Percentiles rank a stretch among this genome's conserved stretches.
phyloP scores from a whole-genome alignment of 2,888 invertebrate genomes.

The Trichopria drosophilae region DNA sequence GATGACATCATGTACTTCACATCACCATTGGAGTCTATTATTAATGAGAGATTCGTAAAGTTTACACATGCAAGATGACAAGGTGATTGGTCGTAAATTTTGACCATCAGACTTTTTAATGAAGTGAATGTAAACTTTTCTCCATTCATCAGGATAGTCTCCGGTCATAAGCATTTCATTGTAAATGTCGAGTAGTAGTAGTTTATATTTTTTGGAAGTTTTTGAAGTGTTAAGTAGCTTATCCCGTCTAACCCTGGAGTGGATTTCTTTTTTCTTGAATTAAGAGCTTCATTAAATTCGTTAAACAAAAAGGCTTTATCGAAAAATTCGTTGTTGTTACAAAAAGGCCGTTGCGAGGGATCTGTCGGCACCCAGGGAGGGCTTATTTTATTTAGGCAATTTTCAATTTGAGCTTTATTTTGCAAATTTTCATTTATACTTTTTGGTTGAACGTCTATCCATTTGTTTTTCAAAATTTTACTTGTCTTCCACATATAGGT shows the following conservation, averaged over 20 bases:
- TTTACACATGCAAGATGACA: no score
- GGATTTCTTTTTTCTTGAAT: background rate
- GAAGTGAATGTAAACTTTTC: background rate
- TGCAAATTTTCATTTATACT: background rate
- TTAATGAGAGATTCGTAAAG: no score
- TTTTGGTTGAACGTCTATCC: background rate
- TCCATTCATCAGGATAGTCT: background rate
- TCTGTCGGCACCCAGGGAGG: conserved; percentile 4
- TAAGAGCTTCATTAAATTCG: background rate
- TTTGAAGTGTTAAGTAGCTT: background rate
- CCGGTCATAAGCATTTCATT: conserved; percentile 1
- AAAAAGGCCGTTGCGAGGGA: background rate
- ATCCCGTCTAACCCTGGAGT: conserved; percentile 16
- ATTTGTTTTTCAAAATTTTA: background rate
- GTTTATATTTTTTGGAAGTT: background rate
- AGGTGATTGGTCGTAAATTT: no score
- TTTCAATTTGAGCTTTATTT: background rate
- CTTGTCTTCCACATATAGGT: background rate
- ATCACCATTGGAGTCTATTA: no score
- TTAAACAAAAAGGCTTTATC: background rate
- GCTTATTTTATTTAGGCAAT: background rate
- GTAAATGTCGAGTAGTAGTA: background rate
- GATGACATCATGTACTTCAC: no score
- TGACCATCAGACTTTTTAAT: no score
- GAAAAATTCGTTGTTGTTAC: no score